Evolutionary conservation across 2,113 vertebrate species (phyloP), one percentile per base, ranked within the genome.

Genomic region (Anarhynchus alexandrinus): DNA sequence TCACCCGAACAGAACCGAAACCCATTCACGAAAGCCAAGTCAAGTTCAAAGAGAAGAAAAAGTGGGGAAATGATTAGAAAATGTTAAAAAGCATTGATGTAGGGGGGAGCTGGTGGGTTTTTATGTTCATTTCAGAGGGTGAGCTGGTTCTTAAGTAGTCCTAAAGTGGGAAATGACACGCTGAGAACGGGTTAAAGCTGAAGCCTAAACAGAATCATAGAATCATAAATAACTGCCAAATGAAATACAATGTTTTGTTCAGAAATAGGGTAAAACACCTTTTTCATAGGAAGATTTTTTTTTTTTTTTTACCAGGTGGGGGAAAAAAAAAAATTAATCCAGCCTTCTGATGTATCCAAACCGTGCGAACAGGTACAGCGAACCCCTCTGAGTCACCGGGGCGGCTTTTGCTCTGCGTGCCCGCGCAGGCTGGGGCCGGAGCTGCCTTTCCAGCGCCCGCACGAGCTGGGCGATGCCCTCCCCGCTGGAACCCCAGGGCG

Each of bases 221-320:
- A n/a, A n/a, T n/a, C n/a, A n/a, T n/a, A 11, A 23, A 20, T 2
- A 52, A 38, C 61, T 47, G 34, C 57, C 23, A 30, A 59, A 17
- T 0, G 4, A 42, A 76, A 27, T 3, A 2, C 7, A 3, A 5
- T 10, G 8, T 10, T 83, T 21, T 10, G 15, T 27, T 42, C 19
- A 47, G 18, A 42, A 45, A 12, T 0, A 15, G 10, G 3, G 11
- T 7, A n/a, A 72, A 54, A 40, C 29, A 38, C 1, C 29, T 47
- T 79, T 47, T 61, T 38, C 47, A 20, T 3, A 38, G 10, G 21
- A 76, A 42, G 2, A 9, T 4, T 6, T 4, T 27, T 27, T 27
- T 6, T 22, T 40, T 54, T 32, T 36, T 54, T 4, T 15, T 12
- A 30, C n/a, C 17, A 18, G 9, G 15, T 25, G 10, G 5, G 29